Evolutionary conservation across 2,797 vertebrate genomes (phyloP).

Genomic region (Champsocephalus gunnari): DNA sequence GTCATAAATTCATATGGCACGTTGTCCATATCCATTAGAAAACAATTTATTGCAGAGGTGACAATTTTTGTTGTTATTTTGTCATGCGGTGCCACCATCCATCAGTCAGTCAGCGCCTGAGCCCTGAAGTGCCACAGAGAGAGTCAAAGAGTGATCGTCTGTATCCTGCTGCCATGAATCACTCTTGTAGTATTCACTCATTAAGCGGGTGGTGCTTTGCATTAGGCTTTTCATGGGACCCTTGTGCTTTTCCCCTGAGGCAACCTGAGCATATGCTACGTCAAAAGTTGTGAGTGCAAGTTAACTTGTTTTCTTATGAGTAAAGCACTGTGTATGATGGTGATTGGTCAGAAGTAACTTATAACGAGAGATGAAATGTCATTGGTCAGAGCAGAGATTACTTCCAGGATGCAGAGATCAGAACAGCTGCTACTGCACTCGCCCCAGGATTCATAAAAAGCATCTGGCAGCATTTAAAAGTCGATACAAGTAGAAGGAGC

Average conservation of each 20-base stretch:
- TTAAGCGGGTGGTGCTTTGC: conserved; percentile 62
- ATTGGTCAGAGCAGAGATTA: conserved; percentile 28
- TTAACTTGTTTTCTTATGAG: conserved; percentile 18
- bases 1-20: conserved; percentile 76
- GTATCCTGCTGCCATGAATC: conserved; percentile 57
- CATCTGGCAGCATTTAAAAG: conserved; percentile 7
- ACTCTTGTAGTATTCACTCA: conserved; percentile 45
- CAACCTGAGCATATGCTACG: conserved; percentile 48
- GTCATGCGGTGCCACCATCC: conserved; percentile 32
- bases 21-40: conserved; percentile 80
- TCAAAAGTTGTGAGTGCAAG: neutral
- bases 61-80: conserved; percentile 69
- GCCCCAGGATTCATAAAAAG: conserved; percentile 21
- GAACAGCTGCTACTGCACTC: conserved; percentile 43
- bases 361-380: conserved; percentile 19
- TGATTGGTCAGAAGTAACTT: conserved; percentile 24
- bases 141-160: conserved; percentile 57
- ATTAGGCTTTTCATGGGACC: conserved; percentile 37
- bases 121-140: conserved; percentile 38
- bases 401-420: conserved; percentile 19
- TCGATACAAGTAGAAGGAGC: neutral
- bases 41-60: conserved; percentile 76
- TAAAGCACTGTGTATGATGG: conserved; percentile 9
- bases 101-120: conserved; percentile 57
- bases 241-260: conserved; percentile 26